Percentiles rank a stretch among this genome's conserved stretches.
Conservation (phyloP, 2,797 vertebrate genomes). For the Spondyliosoma cantharus region DNA sequence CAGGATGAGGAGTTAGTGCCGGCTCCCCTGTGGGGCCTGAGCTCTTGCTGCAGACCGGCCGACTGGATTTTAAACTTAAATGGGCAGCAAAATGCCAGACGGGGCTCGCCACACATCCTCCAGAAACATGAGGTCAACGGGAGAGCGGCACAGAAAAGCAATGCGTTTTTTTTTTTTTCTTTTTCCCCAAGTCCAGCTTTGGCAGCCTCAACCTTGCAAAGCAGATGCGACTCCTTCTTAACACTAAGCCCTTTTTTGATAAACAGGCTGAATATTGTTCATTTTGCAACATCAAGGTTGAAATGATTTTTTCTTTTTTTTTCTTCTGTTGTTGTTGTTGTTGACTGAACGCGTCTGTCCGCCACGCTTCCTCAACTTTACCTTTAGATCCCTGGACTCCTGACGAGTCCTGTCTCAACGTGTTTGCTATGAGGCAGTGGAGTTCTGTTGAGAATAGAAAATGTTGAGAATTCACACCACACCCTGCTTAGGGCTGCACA, state of each 20-base stretch:
- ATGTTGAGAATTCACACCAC: constrained; percentile 77
- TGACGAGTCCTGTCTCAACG: constrained; percentile 68
- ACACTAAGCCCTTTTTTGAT: constrained; percentile 48
- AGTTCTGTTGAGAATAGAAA: constrained; percentile 63
- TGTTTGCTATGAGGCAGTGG: constrained; percentile 53
- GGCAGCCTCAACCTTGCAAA: constrained; percentile 47
- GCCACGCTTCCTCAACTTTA: constrained; percentile 37
- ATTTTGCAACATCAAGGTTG: constrained; percentile 45
- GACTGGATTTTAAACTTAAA: constrained; percentile 82
- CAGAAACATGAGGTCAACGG: constrained; percentile 72
- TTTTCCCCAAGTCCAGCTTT: constrained; percentile 24
- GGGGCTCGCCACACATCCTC: constrained; percentile 64
- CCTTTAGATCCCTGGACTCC: constrained; percentile 52
- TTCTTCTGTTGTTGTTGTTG: constrained; percentile 18
- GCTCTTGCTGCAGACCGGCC: constrained; percentile 65
- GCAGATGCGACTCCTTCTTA: constrained; percentile 62
- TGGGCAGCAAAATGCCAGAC: constrained; percentile 78
- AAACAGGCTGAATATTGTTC: constrained; percentile 53
- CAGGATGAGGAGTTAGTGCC: constrained; percentile 66
- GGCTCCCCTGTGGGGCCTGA: constrained; percentile 63
- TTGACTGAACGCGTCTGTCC: constrained; percentile 32
- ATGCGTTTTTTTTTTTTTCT: constrained; percentile 16
- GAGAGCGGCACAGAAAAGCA: constrained; percentile 53
- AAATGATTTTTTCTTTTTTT: background rate
- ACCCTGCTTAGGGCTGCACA: constrained; percentile 52